Base-by-base conservation (phyloP, 1,140 invertebrate genomes). In the Frieseomelitta varia region DNA sequence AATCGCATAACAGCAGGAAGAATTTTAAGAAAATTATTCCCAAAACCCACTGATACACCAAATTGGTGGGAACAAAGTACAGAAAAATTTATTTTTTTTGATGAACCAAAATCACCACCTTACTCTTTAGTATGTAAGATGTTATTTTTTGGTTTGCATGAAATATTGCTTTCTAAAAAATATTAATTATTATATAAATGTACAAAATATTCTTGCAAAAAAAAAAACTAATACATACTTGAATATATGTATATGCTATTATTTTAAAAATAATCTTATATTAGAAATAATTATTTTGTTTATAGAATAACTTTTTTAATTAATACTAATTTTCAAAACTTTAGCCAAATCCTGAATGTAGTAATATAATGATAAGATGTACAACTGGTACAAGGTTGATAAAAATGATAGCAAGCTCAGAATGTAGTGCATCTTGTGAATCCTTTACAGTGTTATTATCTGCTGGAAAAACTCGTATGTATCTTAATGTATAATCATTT, bases 281-380 rank as follows among this genome's bases (percentile, higher is more conserved):
- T 76, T 19, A 2, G 53, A 51, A 27, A 47, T 47, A 58, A 30
- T 1, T 3, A n/a, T 71, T 17, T 34, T 24, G 34, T 6, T 15
- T 71, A 8, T 27, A 65, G 10, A 53, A 65, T 63, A 34, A 30
- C 2, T 67, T 67, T 17, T 24, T 39, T 71, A 87, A 79, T 51
- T 24, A 65, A 75, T 81, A 85, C 47, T 27, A n/a, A 82, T 80
- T 85, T 90, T 90, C 51, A 51, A 56, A 61, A 65, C n/a, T 68
- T 34, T 55, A 96, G 96, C 97, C 97, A 55, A 96, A 96, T 91
- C 96, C 97, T 39, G 97, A 98, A 94, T 97, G 97, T 91, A 97
- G 96, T 74, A 97, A 96, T 94, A 96, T 97, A 53, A 96, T 97
- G 92, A 69, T 97, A 47, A 95, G 96, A 85, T 96, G 97, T 91